These are phyloP conservation scores for Tretioscincus oriximinensis DNA, from an alignment of 2,113 vertebrate species.

Conservation along the genomic window DNA sequence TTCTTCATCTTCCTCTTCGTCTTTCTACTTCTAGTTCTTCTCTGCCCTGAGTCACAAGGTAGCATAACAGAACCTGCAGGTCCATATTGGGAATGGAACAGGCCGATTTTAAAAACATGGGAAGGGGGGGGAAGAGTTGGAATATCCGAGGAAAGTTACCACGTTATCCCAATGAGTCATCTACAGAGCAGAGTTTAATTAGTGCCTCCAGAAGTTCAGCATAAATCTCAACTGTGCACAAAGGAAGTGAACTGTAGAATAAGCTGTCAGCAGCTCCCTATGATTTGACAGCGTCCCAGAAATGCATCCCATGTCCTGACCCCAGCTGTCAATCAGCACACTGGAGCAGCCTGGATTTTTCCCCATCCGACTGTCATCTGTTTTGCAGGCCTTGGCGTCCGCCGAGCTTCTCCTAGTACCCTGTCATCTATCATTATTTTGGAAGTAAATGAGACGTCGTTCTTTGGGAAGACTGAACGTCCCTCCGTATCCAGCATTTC, in stretches of 20 bases:
- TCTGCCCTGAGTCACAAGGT: too few relatives aligned
- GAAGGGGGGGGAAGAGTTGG: too few relatives aligned
- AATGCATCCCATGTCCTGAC: slow-evolving; percentile 75
- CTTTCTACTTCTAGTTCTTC: too few relatives aligned
- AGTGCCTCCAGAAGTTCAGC: slow-evolving; percentile 30
- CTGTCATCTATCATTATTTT: slow-evolving; percentile 63
- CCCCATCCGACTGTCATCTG: slow-evolving; percentile 34
- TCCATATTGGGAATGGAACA: too few relatives aligned
- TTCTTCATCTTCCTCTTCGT: too few relatives aligned
- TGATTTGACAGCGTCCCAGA: slow-evolving; percentile 70
- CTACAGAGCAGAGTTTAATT: slow-evolving; percentile 38
- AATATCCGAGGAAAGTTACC: neutral
- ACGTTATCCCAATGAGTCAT: neutral
- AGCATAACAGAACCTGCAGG: too few relatives aligned
- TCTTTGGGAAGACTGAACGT: slow-evolving; percentile 26
- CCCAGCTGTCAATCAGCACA: slow-evolving; percentile 74
- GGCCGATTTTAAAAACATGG: neutral
- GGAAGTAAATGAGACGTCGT: slow-evolving; percentile 43
- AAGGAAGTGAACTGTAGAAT: slow-evolving; percentile 59
- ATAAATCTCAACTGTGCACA: slow-evolving; percentile 47
- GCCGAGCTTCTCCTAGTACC: slow-evolving; percentile 39
- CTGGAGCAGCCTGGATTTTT: slow-evolving; percentile 44
- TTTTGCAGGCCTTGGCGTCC: slow-evolving; percentile 32
- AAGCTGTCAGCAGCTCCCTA: slow-evolving; percentile 83
- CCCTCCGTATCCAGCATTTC: slow-evolving; percentile 1